phyloP scores from a whole-genome alignment of 2,888 invertebrate genomes.

The Caenorhabditis doughertyi region DNA sequence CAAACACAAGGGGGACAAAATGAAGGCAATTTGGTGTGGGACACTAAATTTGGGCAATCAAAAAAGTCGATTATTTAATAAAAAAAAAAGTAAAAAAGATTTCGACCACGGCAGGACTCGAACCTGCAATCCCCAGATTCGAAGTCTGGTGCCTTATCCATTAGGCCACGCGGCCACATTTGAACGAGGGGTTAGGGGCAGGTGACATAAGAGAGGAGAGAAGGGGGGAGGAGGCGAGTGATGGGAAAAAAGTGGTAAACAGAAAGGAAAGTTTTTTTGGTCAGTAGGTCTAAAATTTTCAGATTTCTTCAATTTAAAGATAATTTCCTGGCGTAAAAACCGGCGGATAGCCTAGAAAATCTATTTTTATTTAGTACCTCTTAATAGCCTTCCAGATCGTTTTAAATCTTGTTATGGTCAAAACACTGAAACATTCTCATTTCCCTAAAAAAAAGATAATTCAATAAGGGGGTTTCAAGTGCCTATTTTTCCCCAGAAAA shows the following conservation, averaged over 20 bases:
- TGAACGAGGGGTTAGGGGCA: not conserved
- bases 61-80: not conserved
- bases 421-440: not conserved
- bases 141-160: conserved; percentile 77
- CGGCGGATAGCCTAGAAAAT: no score
- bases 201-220: not conserved
- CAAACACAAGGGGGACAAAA: conserved; percentile 2
- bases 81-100: conserved; percentile 21
- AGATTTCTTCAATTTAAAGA: no score
- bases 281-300: not conserved
- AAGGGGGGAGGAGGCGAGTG: not conserved
- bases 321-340: no score
- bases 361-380: no score
- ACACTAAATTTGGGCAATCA: conserved; percentile 36
- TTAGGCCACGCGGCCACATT: conserved; percentile 74
- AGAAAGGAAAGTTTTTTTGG: not conserved
- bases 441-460: not conserved
- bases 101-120: conserved; percentile 73
- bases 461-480: not conserved
- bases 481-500: not conserved
- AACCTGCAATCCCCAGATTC: conserved; percentile 74
- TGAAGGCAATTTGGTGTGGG: conserved; percentile 32
- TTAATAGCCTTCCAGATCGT: no score
- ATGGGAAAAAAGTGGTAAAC: not conserved
- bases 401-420: no score